phyloP scores from a whole-genome alignment of 2,797 vertebrate species.

The Austrolebias charrua region DNA sequence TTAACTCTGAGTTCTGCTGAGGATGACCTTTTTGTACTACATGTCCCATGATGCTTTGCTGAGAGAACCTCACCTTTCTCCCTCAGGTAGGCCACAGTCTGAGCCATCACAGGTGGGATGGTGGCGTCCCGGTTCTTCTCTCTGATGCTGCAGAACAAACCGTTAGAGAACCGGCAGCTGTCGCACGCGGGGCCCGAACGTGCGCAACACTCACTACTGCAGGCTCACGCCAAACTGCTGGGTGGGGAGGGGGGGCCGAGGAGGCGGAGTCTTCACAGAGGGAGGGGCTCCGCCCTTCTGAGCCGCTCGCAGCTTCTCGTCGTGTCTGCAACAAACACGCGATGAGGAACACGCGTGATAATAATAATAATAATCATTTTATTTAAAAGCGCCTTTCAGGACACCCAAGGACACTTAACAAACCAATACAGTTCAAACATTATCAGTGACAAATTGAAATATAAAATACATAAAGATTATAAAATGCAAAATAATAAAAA shows the following conservation, averaged over 20 bases:
- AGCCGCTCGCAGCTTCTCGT: constrained; percentile 76
- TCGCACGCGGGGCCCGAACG: too few relatives aligned
- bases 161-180: too few relatives aligned
- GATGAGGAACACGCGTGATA: not conserved
- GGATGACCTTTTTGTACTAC: too few relatives aligned
- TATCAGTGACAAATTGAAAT: too few relatives aligned
- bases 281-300: constrained; percentile 64
- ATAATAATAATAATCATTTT: too few relatives aligned
- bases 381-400: too few relatives aligned
- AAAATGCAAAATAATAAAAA: too few relatives aligned
- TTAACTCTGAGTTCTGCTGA: too few relatives aligned
- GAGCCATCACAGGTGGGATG: constrained; percentile 82
- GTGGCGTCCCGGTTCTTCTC: constrained; percentile 81
- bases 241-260: constrained; percentile 85
- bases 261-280: constrained; percentile 75
- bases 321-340: constrained; percentile 72
- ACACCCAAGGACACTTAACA: too few relatives aligned
- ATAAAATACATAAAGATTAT: too few relatives aligned
- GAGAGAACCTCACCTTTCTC: constrained; percentile 76
- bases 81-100: constrained; percentile 84
- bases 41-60: too few relatives aligned
- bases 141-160: constrained; percentile 74
- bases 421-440: too few relatives aligned
- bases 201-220: constrained; percentile 82
- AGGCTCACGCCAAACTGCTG: constrained; percentile 91